These are phyloP conservation scores for Oncorhynchus nerka DNA, from an alignment of 2,113 vertebrate genomes.

Conservation along the genomic window DNA sequence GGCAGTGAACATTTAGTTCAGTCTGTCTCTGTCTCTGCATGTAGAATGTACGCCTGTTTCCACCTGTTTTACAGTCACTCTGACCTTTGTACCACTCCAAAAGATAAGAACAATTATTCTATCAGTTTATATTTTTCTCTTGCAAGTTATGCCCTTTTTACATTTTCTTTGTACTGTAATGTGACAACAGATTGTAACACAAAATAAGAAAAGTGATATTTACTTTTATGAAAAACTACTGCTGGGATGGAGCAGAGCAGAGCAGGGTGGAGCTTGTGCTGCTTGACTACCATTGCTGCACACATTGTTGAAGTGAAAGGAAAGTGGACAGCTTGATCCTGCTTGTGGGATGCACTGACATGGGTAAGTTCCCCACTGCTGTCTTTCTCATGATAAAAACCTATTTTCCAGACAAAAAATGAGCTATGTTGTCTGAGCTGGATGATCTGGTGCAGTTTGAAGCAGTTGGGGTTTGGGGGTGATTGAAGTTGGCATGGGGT, in stretches of 20 bases:
- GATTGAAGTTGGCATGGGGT: slow-evolving; percentile 45
- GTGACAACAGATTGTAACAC: neutral
- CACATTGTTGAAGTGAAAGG: slow-evolving; percentile 63
- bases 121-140: too few relatives aligned
- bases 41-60: too few relatives aligned
- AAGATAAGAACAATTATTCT: too few relatives aligned
- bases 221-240: too few relatives aligned
- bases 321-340: slow-evolving; percentile 61
- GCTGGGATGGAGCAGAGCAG: neutral
- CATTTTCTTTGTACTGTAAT: neutral
- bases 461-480: slow-evolving; percentile 27
- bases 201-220: neutral
- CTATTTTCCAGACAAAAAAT: neutral
- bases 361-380: slow-evolving; percentile 60
- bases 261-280: slow-evolving; percentile 10
- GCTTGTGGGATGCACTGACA: slow-evolving; percentile 56
- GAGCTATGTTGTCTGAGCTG: slow-evolving; percentile 14
- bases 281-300: slow-evolving; percentile 66
- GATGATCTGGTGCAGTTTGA: slow-evolving; percentile 31
- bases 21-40: too few relatives aligned
- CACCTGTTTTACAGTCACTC: too few relatives aligned
- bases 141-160: too few relatives aligned
- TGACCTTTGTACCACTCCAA: too few relatives aligned
- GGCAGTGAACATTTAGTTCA: neutral
- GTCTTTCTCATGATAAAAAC: neutral